A percentile compares a stretch with the other conserved stretches of the same genome.
Conservation (phyloP, 2,797 vertebrate species). For the Astyanax mexicanus region DNA sequence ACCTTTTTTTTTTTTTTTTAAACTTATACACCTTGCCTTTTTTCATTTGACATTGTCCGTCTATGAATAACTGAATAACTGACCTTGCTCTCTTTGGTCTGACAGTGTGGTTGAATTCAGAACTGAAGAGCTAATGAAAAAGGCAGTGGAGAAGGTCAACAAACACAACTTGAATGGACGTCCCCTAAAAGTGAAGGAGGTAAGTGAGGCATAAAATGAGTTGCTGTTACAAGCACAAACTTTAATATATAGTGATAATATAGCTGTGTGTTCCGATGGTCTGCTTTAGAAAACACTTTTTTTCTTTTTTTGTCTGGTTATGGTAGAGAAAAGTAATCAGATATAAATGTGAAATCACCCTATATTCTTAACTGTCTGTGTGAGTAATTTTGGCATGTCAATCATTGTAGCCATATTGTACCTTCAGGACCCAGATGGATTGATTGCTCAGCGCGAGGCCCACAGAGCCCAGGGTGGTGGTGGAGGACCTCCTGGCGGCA, state of each 20-base stretch:
- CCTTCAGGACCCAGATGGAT: constrained; percentile 89
- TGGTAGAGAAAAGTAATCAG: no score
- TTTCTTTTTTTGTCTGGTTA: no score
- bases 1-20: neutral
- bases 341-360: no score
- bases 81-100: neutral
- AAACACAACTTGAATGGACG: constrained; percentile 95
- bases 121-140: constrained; percentile 98
- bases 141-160: constrained; percentile 96
- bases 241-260: no score
- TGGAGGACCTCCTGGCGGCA: constrained; percentile 74
- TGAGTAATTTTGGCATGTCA: neutral
- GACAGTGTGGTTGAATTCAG: constrained; percentile 98
- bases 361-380: no score
- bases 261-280: no score
- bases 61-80: neutral
- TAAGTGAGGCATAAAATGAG: no score
- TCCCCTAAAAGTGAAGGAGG: constrained; percentile 96
- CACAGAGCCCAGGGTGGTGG: constrained; percentile 81
- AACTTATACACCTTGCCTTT: no score
- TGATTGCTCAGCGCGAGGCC: constrained; percentile 91
- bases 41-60: neutral
- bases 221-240: no score
- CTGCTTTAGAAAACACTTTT: no score
- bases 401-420: neutral